Evolutionary conservation across 2,888 invertebrate genomes (phyloP), one percentile per base, ranked within the genome.

Genomic region (Drymonia ruficornis): DNA sequence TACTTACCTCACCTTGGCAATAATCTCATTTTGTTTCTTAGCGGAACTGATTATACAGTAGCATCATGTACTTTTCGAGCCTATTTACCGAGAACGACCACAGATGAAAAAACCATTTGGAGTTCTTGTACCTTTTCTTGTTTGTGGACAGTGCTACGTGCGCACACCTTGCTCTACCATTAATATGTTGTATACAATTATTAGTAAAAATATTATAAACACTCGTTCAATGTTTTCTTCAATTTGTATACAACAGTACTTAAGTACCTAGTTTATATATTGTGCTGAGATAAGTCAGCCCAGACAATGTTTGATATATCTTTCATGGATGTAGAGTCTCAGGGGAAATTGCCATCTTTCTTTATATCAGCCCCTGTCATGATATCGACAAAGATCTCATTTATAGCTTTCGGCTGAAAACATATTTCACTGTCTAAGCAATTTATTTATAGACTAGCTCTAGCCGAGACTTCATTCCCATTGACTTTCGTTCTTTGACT

Each of bases 1-100:
- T 74, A 81, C 81, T 84, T 83, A 83, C 83, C 84, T 87, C 83
- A 85, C 87, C 87, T 89, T 85, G 82, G 83, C 85, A 85, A 86
- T 88, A 87, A 85, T 83, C 83, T 81, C 76, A 85, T 84, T 68
- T 84, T 81, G 81, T 79, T 77, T 82, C 81, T 81, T 83, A 79
- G 79, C 82, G 84, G 83, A 84, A 81, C 83, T 80, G 75, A 78
- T 77, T 80, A 78, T 76, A 78, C 80, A 70, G 71, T 67, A 63
- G 67, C 56, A 65, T 73, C 71, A 70, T 76, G 68, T 70, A 73
- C 70, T 63, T 71, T 59, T 59, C 46, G 53, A 56, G 45, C 55
- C 50, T 51, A 63, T 65, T 46, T 61, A 56, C 62, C 53, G 29
- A 45, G 49, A 55, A 57, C 23, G 23, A 23, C 51, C 45, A 58